phyloP scores from a whole-genome alignment of 2,888 invertebrate species.

The Halictus quadricinctus region DNA sequence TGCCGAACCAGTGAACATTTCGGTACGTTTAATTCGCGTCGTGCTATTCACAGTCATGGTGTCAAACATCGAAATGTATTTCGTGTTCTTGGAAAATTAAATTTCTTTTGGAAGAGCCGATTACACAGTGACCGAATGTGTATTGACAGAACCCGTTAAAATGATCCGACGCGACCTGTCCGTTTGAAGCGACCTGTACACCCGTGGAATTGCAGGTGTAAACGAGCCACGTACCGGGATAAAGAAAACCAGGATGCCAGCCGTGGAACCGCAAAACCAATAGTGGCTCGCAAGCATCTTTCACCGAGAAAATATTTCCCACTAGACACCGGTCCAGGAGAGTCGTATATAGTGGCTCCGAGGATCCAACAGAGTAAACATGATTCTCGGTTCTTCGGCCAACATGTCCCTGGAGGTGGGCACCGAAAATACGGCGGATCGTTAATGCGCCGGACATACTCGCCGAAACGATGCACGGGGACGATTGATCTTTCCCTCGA shows the following conservation, averaged over 20 bases:
- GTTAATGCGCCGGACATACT: slow-evolving; percentile 37
- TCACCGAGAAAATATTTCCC: slow-evolving; percentile 58
- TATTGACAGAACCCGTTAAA: background rate
- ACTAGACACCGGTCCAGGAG: slow-evolving; percentile 44
- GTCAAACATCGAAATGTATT: background rate
- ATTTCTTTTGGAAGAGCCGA: background rate
- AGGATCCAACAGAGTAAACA: slow-evolving; percentile 56
- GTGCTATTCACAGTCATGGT: background rate
- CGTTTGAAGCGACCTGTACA: background rate
- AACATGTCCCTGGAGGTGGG: slow-evolving; percentile 51
- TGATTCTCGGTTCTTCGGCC: slow-evolving; percentile 51
- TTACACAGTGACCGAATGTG: background rate
- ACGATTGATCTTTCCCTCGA: slow-evolving; percentile 6
- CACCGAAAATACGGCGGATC: slow-evolving; percentile 53
- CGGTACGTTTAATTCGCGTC: background rate
- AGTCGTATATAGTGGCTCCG: slow-evolving; percentile 47
- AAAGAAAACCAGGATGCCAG: slow-evolving; percentile 31
- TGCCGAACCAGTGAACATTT: background rate
- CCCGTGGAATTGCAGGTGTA: slow-evolving; percentile 6
- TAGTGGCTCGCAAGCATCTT: slow-evolving; percentile 36
- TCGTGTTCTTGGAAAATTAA: background rate
- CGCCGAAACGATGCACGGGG: background rate
- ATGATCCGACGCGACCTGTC: background rate
- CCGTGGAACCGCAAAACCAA: slow-evolving; percentile 37
- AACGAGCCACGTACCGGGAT: slow-evolving; percentile 19